A percentile compares a stretch with the other conserved stretches of the same genome.
phyloP scores from a whole-genome alignment of 2,888 invertebrate species.

The Sminthurinus aureus region DNA sequence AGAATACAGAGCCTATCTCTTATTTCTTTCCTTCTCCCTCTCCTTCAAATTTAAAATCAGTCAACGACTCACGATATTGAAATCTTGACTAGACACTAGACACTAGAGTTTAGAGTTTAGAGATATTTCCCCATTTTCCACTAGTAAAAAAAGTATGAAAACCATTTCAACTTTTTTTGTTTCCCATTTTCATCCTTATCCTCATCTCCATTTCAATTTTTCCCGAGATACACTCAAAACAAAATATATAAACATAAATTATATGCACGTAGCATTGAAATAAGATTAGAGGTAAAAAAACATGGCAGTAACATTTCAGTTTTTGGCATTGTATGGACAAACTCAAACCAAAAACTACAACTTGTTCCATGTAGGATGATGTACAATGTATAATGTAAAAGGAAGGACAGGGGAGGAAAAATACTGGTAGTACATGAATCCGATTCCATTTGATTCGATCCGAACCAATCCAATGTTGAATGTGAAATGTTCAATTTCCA shows the following conservation, averaged over 20 bases:
- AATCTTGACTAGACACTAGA: neutral
- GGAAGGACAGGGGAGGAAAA: neutral
- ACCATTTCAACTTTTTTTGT: neutral
- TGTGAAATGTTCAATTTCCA: too few species aligned
- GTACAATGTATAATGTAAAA: neutral
- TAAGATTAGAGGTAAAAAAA: neutral
- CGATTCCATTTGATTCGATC: neutral
- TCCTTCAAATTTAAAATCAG: slow-evolving; percentile 9
- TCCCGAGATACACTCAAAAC: too few species aligned
- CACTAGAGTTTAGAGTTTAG: neutral
- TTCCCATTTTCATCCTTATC: neutral
- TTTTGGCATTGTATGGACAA: neutral
- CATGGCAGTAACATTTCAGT: neutral
- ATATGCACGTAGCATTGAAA: neutral
- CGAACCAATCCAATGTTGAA: too few species aligned
- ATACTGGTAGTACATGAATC: neutral
- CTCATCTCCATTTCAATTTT: neutral
- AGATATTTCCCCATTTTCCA: neutral
- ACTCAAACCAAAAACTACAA: neutral
- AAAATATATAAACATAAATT: neutral
- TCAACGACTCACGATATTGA: slow-evolving; percentile 18
- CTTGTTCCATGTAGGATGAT: neutral
- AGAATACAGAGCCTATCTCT: neutral
- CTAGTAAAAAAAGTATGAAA: neutral
- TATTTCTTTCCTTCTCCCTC: neutral